A percentile compares a stretch with the other conserved stretches of the same genome.
Conservation (phyloP, 2,113 vertebrate species). For the Thinocorus orbignyianus region DNA sequence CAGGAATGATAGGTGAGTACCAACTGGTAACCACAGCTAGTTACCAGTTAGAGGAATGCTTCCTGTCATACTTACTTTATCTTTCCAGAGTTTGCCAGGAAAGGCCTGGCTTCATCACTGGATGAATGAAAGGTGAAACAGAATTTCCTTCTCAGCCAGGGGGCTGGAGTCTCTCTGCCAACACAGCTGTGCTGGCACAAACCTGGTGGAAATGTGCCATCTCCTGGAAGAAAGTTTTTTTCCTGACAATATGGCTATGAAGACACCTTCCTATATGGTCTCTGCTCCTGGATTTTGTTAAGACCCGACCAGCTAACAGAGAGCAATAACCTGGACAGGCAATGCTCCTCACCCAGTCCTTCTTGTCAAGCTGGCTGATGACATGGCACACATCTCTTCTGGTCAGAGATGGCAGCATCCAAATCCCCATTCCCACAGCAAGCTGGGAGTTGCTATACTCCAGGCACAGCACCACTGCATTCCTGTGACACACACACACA, state of each 20-base stretch:
- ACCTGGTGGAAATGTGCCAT: background rate
- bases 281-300: background rate
- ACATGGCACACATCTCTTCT: background rate
- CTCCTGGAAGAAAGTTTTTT: background rate
- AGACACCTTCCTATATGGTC: background rate
- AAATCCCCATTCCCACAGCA: background rate
- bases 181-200: background rate
- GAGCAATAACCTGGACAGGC: background rate
- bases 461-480: background rate
- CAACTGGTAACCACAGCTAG: background rate
- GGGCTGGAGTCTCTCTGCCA: background rate
- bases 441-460: background rate
- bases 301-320: background rate
- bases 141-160: background rate
- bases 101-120: background rate
- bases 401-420: background rate
- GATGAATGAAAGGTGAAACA: background rate
- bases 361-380: background rate
- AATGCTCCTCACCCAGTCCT: background rate
- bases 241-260: background rate
- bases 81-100: background rate
- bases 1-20: background rate
- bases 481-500: background rate
- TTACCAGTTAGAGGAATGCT: background rate
- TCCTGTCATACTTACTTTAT: background rate